phyloP scores from a whole-genome alignment of 2,113 vertebrate species.

The Chinchilla lanigera region DNA sequence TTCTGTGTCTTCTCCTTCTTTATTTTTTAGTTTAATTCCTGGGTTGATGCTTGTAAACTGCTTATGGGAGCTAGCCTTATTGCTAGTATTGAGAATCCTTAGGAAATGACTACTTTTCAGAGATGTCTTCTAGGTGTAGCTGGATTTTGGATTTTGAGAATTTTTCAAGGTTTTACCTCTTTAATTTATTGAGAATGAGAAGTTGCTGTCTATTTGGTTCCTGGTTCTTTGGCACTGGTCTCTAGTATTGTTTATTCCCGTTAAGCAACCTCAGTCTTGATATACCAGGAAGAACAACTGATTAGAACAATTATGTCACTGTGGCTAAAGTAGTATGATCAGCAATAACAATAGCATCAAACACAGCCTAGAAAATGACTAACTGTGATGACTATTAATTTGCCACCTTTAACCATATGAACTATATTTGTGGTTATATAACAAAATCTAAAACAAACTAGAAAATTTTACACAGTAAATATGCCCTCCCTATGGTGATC shows the following conservation, averaged over 20 bases:
- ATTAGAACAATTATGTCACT: not conserved
- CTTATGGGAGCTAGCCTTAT: not conserved
- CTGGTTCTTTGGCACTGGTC: not conserved
- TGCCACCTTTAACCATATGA: not conserved
- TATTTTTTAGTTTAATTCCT: not conserved
- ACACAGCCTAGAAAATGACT: not conserved
- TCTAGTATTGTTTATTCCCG: not conserved
- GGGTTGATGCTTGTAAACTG: not conserved
- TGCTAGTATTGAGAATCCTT: not conserved
- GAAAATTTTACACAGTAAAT: not conserved
- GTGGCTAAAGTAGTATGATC: not conserved
- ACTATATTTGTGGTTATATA: not conserved
- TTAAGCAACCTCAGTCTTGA: not conserved
- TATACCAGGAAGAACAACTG: not conserved
- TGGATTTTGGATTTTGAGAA: not conserved
- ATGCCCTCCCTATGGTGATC: not conserved
- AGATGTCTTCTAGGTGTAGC: not conserved
- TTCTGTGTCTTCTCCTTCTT: not conserved
- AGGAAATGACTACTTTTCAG: not conserved
- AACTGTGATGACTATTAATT: not conserved
- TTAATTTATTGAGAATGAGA: not conserved
- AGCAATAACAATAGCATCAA: not conserved
- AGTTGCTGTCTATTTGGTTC: not conserved
- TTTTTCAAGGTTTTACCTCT: not conserved
- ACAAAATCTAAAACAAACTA: not conserved